Percentiles rank a stretch among this genome's conserved stretches.
phyloP scores from a whole-genome alignment of 1,140 invertebrate species.

The Leucophenga varia region DNA sequence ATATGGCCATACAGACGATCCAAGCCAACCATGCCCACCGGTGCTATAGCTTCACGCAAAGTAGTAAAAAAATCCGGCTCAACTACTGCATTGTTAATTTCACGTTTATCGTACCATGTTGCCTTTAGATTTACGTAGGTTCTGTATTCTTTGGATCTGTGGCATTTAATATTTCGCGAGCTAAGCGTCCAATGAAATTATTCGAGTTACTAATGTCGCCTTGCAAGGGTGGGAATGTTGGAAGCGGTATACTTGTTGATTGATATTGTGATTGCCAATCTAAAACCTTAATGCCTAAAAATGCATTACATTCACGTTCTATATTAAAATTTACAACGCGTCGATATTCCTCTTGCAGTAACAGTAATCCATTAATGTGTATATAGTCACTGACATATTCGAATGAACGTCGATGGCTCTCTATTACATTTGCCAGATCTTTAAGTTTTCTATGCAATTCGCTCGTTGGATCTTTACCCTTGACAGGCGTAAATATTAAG shows the following conservation, averaged over 20 bases:
- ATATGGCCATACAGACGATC: constrained; percentile 88
- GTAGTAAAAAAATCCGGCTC: constrained; percentile 83
- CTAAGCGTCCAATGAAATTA: constrained; percentile 89
- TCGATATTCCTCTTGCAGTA: constrained; percentile 90
- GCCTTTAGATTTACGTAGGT: constrained; percentile 81
- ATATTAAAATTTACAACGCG: constrained; percentile 92
- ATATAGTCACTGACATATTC: constrained; percentile 99
- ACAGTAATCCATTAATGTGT: constrained; percentile 91
- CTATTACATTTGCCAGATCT: constrained; percentile 79
- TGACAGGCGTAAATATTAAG: constrained; percentile 40
- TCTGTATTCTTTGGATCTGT: constrained; percentile 85
- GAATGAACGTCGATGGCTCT: constrained; percentile 91
- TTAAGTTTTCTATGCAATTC: constrained; percentile 71
- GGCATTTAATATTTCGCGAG: constrained; percentile 81
- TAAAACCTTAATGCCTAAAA: constrained; percentile 66
- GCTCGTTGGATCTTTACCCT: constrained; percentile 62
- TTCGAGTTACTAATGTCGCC: constrained; percentile 67
- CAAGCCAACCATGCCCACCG: constrained; percentile 84
- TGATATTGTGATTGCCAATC: constrained; percentile 68
- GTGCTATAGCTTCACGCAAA: constrained; percentile 81
- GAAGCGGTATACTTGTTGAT: constrained; percentile 58
- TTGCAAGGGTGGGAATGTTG: constrained; percentile 68
- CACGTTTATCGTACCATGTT: constrained; percentile 89
- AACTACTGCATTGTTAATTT: constrained; percentile 72
- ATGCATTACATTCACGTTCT: constrained; percentile 89